Evolutionary conservation across 1,140 invertebrate genomes (phyloP), one percentile per base, ranked within the genome.

Genomic region (Polyergus mexicanus): DNA sequence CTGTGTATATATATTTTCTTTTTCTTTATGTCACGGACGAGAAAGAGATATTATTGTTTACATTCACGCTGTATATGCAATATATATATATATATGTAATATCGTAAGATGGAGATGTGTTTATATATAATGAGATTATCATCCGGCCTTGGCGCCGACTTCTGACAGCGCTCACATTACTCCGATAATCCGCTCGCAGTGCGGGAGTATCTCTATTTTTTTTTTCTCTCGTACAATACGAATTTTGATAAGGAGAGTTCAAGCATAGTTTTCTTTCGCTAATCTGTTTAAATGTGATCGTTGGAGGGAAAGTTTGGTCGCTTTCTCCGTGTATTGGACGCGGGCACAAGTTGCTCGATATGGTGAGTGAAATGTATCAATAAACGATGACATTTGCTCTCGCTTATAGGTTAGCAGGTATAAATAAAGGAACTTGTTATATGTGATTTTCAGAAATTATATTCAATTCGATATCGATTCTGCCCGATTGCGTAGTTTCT

Each of bases 361-460:
- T 78, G 89, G 88, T 75, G 28, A 80, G 58, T 58, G 65, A 60
- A 10, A 62, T 68, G 6, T 58, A 38, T 22, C 60, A 11, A 32
- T 11, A 47, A 65, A 10, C 25, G 22, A 19, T 75, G 22, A 78
- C 25, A 44, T 41, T 71, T 62, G 41, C 22, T 56, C 5, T 13
- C 11, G 41, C 38, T 58, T 65, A 32, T 85, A 89, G 88, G 85
- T 89, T 89, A 90, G 69, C 44, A n/a, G 32, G 44, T 81, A 75
- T 54, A 84, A 89, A 87, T 77, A 54, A 8, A 19, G 62, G 2
- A 11, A 32, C 74, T 3, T 16, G 13, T 54, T 54, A 25, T 58
- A 69, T 0, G 47, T 1, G 32, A 63, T 1, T 47, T 11, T 84
- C 16, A 25, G 74, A 80, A 69, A 16, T 16, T 13, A 41, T 13